Base-by-base conservation (phyloP, 1,140 invertebrate species). In the Bombus sibiricus region DNA sequence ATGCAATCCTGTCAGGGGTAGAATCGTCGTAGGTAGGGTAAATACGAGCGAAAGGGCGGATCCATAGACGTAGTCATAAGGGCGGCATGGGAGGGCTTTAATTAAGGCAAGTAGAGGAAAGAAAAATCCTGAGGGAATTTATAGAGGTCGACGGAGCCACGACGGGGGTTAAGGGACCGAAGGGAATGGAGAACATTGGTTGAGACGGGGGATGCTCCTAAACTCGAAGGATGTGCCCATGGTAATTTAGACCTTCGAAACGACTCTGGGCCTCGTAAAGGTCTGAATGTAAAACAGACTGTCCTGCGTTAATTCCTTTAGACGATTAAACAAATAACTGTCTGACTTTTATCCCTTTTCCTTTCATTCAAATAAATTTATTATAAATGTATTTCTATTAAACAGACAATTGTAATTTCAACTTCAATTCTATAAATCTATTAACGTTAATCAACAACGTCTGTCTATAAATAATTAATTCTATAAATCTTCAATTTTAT, bases 101-200 rank as follows among this genome's bases (percentile, higher is more conserved):
- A 94, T 94, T 94, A 94, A 94, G 93, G 93, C 93, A 94, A 94
- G 93, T 93, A 92, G 91, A 94, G 93, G 90, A 94, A 94, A 94
- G 94, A 94, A 94, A 94, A 94, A 94, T 94, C 94, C 91, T 93
- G 84, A 90, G 94, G 92, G 94, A 94, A 94, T 94, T 94, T 94
- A 94, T 94, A 93, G 93, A 94, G 93, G 94, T 94, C 91, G 85
- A 81, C 82, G 69, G 78, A 81, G 37, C 57, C 74, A 39, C 43
- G 76, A 76, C 77, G 85, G 86, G 89, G 79, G 77, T 88, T 89
- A 88, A 91, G 91, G 89, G 86, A 83, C 86, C 77, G 83, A 90
- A 84, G 87, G 87, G 87, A 89, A 87, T 83, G 88, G 82, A 91
- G 89, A 87, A 87, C 72, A 69, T 47, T 59, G 80, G 85, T 88